Conservation (phyloP, 2,113 vertebrate species). For the Chinchilla lanigera region DNA sequence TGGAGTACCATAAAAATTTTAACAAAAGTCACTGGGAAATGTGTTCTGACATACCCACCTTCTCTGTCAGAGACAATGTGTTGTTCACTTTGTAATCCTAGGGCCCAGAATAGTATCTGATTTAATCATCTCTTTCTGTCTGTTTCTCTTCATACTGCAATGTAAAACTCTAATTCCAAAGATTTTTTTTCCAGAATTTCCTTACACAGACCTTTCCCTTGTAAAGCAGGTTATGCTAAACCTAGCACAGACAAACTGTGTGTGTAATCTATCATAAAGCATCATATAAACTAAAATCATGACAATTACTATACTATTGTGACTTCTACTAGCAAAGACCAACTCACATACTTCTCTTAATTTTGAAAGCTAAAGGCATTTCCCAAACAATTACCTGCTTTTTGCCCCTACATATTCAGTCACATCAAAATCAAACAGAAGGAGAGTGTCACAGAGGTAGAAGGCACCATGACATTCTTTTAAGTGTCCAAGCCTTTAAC, state of each 20-base stretch:
- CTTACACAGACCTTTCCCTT: background rate
- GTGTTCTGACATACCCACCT: background rate
- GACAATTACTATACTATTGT: background rate
- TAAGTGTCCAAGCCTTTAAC: background rate
- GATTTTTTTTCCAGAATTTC: background rate
- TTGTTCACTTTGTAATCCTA: background rate
- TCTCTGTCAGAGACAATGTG: rapidly evolving
- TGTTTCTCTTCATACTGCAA: background rate
- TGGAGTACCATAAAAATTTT: background rate
- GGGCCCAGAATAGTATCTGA: background rate
- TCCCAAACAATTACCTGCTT: constrained; percentile 43
- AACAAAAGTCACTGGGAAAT: background rate
- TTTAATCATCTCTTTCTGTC: background rate
- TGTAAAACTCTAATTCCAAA: background rate
- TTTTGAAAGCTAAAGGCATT: constrained; percentile 40
- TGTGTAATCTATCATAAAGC: background rate
- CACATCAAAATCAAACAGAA: constrained; percentile 18
- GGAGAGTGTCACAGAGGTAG: background rate
- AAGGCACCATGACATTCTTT: background rate
- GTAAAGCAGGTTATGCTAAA: background rate
- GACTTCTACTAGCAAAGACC: constrained; percentile 10
- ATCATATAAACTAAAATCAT: background rate
- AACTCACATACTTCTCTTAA: background rate
- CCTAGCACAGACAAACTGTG: background rate
- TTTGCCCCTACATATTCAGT: background rate